phyloP scores from a whole-genome alignment of 2,888 invertebrate genomes.

The Thecophora atra region DNA sequence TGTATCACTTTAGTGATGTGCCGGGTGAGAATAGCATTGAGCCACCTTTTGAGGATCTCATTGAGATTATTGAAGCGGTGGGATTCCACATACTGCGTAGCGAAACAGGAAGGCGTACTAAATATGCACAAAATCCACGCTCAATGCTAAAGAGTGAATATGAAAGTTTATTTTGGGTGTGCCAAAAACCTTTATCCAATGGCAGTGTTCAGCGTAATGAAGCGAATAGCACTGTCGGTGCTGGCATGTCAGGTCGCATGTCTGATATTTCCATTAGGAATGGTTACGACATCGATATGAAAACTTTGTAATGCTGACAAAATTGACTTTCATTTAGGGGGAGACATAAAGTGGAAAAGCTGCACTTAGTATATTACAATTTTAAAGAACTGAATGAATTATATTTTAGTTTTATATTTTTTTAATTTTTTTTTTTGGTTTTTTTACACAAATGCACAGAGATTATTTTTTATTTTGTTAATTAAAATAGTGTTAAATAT shows the following conservation, averaged over 20 bases:
- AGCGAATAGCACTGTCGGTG: conserved; percentile 17
- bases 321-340: background rate
- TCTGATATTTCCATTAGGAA: background rate
- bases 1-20: conserved; percentile 92
- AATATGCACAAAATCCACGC: conserved; percentile 90
- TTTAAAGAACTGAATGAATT: conserved; percentile 24
- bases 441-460: background rate
- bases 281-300: conserved; percentile 15
- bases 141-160: conserved; percentile 95
- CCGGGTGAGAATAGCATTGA: conserved; percentile 90
- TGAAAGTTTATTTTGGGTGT: conserved; percentile 91
- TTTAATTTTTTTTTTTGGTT: background rate
- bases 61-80: conserved; percentile 79
- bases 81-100: conserved; percentile 83
- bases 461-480: too few relatives aligned
- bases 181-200: conserved; percentile 74
- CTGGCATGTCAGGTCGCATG: background rate
- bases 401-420: conserved; percentile 20
- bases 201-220: background rate
- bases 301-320: background rate
- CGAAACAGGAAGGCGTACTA: conserved; percentile 79
- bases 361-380: background rate
- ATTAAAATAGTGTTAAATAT: too few relatives aligned
- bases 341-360: background rate
- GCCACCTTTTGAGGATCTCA: conserved; percentile 86